Evolutionary conservation across 1,140 invertebrate species (phyloP).

Genomic region (Sitobion miscanthi): DNA sequence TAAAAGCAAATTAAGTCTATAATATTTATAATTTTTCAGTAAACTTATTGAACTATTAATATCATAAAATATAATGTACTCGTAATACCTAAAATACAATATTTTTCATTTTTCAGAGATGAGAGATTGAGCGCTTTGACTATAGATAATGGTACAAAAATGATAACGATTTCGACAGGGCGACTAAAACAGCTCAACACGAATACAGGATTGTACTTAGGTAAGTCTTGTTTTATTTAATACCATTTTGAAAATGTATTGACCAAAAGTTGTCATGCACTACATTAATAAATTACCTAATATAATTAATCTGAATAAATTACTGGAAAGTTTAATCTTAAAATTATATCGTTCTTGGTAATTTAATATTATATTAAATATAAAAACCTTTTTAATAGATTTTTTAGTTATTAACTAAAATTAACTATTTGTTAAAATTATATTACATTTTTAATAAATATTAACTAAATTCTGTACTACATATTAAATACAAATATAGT

Average conservation of each 20-base stretch:
- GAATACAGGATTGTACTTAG: slow-evolving; percentile 82
- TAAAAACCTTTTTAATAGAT: no score
- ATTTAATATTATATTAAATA: no score
- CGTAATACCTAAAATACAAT: neutral
- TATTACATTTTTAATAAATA: neutral
- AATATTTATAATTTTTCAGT: neutral
- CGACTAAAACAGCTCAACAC: slow-evolving; percentile 84
- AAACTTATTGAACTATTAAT: neutral
- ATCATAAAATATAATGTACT: neutral
- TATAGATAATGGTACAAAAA: slow-evolving; percentile 81
- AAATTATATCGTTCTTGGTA: no score
- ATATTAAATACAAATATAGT: neutral
- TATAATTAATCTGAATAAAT: neutral
- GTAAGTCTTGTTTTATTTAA: slow-evolving; percentile 66
- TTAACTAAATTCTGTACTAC: neutral
- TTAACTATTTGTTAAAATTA: neutral
- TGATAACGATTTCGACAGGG: slow-evolving; percentile 80
- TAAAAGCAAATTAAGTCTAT: neutral
- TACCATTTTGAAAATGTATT: neutral
- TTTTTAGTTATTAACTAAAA: no score
- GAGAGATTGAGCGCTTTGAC: slow-evolving; percentile 70
- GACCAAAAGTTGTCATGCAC: neutral
- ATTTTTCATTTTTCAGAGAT: slow-evolving; percentile 43
- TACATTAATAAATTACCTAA: neutral
- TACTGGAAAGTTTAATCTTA: neutral